Conservation (phyloP, 2,113 vertebrate genomes). For the Pontoporia blainvillei region DNA sequence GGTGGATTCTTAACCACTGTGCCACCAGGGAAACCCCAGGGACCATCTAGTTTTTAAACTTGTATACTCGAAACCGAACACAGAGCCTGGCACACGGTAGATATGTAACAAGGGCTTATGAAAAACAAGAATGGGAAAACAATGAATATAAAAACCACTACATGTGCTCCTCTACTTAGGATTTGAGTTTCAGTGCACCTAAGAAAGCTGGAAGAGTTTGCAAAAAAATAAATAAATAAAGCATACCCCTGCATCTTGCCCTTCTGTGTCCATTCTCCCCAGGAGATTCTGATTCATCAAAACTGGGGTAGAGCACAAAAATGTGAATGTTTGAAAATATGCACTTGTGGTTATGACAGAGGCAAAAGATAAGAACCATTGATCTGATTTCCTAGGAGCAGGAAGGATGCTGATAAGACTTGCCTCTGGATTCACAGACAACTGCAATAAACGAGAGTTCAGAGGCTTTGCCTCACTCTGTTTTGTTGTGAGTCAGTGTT, state of each 20-base stretch:
- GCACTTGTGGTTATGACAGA: neutral
- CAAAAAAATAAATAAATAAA: neutral
- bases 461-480: neutral
- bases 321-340: neutral
- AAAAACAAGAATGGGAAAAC: neutral
- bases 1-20: too few relatives aligned
- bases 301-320: neutral
- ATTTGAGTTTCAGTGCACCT: neutral
- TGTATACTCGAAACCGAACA: neutral
- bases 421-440: neutral
- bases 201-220: neutral
- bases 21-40: too few relatives aligned
- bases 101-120: neutral
- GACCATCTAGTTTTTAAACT: neutral
- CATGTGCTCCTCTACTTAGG: neutral
- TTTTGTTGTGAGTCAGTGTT: neutral
- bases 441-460: neutral
- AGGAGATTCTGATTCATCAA: neutral
- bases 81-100: neutral
- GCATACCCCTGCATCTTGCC: neutral
- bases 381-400: neutral
- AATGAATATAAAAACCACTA: neutral
- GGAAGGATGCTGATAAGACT: neutral
- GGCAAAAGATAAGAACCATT: neutral
- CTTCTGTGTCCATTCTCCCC: neutral